Percentiles rank a stretch among this genome's conserved stretches.
Evolutionary conservation across 2,888 invertebrate species (phyloP).

Genomic region (Crioceris asparagi): DNA sequence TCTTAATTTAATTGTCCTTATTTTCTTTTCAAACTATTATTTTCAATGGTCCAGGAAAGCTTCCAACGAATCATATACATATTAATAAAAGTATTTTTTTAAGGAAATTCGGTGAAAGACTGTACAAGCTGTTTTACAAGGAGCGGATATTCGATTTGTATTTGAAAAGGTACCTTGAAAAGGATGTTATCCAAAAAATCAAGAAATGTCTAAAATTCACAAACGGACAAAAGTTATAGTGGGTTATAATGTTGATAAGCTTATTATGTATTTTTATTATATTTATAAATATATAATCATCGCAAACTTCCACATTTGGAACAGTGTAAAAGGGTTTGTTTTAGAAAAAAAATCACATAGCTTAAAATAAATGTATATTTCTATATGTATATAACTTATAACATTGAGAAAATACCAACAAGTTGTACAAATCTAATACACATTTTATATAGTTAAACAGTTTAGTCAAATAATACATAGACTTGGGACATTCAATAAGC

Average conservation of each 20-base stretch:
- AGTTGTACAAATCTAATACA: too few species aligned
- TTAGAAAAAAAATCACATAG: too few species aligned
- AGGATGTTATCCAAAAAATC: slow-evolving; percentile 21
- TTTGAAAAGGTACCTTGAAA: slow-evolving; percentile 35
- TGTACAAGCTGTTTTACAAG: slow-evolving; percentile 44
- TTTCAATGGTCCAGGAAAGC: too few species aligned
- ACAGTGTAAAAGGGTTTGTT: background rate
- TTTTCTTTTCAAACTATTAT: too few species aligned
- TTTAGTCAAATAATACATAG: too few species aligned
- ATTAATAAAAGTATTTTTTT: slow-evolving; percentile 13
- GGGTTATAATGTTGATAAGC: background rate
- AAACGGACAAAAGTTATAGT: slow-evolving; percentile 1
- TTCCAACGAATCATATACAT: too few species aligned
- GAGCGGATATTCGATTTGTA: slow-evolving; percentile 45
- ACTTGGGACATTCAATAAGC: too few species aligned
- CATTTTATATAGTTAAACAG: too few species aligned
- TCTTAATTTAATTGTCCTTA: too few species aligned
- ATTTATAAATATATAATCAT: background rate
- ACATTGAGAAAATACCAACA: too few species aligned
- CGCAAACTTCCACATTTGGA: background rate
- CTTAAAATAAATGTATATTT: too few species aligned
- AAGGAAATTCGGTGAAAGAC: slow-evolving; percentile 46
- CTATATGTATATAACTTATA: too few species aligned
- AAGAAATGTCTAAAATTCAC: slow-evolving; percentile 13
- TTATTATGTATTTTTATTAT: background rate